Evolutionary conservation across 2,888 invertebrate genomes (phyloP).

Genomic region (Chloroclysta siterata): DNA sequence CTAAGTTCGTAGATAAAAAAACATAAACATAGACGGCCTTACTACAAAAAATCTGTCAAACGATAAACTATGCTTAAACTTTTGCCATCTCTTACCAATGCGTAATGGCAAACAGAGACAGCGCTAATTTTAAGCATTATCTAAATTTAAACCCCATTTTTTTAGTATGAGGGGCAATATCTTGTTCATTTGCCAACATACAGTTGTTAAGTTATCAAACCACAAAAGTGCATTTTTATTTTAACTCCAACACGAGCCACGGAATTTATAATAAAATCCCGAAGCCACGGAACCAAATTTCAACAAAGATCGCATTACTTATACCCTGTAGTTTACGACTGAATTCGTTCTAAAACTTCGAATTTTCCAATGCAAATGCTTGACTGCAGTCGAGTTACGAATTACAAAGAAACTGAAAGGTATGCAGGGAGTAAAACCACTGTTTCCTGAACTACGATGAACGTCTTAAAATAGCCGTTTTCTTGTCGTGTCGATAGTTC

Average conservation of each 20-base stretch:
- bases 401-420: constrained; percentile 10
- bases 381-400: constrained; percentile 10
- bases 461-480: not conserved
- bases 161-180: too few relatives aligned
- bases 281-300: constrained; percentile 17
- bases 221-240: not conserved
- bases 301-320: constrained; percentile 29
- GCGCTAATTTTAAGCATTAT: too few relatives aligned
- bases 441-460: not conserved
- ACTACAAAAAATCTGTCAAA: too few relatives aligned
- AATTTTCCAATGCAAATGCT: constrained; percentile 29
- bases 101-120: too few relatives aligned
- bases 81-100: too few relatives aligned
- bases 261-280: constrained; percentile 20
- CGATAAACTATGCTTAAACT: too few relatives aligned
- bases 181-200: too few relatives aligned
- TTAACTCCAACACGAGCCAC: not conserved
- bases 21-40: too few relatives aligned
- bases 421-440: not conserved
- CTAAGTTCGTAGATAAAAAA: too few relatives aligned
- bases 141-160: too few relatives aligned
- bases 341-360: constrained; percentile 18
- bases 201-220: too few relatives aligned
- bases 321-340: constrained; percentile 24
- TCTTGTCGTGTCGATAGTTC: not conserved